Evolutionary conservation across 2,113 vertebrate genomes (phyloP).

Genomic region (Hassar affinis): DNA sequence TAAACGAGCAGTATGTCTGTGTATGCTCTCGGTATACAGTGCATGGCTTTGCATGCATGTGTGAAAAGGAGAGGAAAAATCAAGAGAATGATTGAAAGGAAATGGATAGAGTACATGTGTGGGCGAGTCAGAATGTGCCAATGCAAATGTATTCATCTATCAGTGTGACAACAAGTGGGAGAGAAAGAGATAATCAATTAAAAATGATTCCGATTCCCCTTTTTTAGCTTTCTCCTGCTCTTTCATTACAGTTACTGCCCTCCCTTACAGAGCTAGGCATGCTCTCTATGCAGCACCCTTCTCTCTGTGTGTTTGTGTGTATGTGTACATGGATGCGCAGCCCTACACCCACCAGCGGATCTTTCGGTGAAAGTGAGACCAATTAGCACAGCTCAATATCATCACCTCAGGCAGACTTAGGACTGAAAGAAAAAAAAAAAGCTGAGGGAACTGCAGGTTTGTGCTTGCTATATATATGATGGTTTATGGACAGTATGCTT

Average conservation of each 20-base stretch:
- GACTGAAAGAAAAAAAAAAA: not conserved
- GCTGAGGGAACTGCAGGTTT: not conserved
- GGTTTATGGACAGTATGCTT: not conserved
- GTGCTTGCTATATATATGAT: not conserved
- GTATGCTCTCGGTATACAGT: not conserved
- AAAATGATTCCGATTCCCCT: constrained; percentile 57
- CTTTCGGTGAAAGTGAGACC: constrained; percentile 32
- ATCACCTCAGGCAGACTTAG: constrained; percentile 6
- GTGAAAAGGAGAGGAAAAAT: constrained; percentile 1
- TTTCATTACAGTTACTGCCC: constrained; percentile 5
- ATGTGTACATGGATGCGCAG: not conserved
- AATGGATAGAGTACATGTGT: constrained; percentile 59
- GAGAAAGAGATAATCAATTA: constrained; percentile 66
- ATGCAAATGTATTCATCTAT: constrained; percentile 67
- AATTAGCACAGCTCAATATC: constrained; percentile 29
- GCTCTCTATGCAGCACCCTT: not conserved
- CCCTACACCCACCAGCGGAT: constrained; percentile 30
- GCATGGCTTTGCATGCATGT: not conserved
- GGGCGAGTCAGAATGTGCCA: constrained; percentile 64
- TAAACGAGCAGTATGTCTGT: not conserved
- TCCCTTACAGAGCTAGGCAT: not conserved
- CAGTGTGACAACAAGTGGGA: constrained; percentile 63
- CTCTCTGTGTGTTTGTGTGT: not conserved
- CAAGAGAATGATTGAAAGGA: constrained; percentile 17
- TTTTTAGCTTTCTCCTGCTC: constrained; percentile 7